A percentile compares a stretch with the other conserved stretches of the same genome.
These are phyloP conservation scores for Alloplasta piceator DNA, from an alignment of 2,888 invertebrate genomes.

Conservation along the genomic window DNA sequence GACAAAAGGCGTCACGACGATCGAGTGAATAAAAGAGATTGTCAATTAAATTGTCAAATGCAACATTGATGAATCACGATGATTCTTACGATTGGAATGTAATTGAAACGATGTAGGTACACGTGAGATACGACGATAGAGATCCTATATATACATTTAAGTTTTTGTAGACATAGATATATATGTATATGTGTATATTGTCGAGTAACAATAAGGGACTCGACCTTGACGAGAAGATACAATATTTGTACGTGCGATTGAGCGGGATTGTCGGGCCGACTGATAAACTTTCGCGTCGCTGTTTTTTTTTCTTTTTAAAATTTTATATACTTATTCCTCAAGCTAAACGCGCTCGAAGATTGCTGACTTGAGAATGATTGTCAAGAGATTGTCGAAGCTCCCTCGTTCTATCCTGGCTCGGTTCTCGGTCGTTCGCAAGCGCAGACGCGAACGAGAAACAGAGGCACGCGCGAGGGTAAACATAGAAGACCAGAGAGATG, in stretches of 20 bases:
- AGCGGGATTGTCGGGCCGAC: constrained; percentile 66
- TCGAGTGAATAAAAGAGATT: constrained; percentile 36
- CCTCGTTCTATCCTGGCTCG: constrained; percentile 4
- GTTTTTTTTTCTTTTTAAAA: not conserved
- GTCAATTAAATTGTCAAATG: constrained; percentile 33
- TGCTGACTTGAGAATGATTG: constrained; percentile 78
- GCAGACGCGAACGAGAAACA: constrained; percentile 35
- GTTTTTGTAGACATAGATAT: constrained; percentile 66
- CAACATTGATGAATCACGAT: constrained; percentile 47
- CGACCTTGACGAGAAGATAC: constrained; percentile 56
- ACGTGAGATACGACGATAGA: constrained; percentile 65
- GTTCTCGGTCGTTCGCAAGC: constrained; percentile 15
- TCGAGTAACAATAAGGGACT: constrained; percentile 54
- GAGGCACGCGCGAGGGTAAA: constrained; percentile 23
- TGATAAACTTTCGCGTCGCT: constrained; percentile 36
- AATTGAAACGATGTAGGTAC: constrained; percentile 82
- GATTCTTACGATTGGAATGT: constrained; percentile 67
- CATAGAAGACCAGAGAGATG: constrained; percentile 7
- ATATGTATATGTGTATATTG: constrained; percentile 64
- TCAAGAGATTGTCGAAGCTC: constrained; percentile 72
- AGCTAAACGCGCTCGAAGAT: constrained; percentile 64
- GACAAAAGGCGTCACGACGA: constrained; percentile 16
- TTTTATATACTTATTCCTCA: not conserved
- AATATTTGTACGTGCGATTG: constrained; percentile 69
- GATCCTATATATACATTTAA: constrained; percentile 54